Conservation (phyloP, 2,888 invertebrate genomes). For the Amblyjoppa proteus region DNA sequence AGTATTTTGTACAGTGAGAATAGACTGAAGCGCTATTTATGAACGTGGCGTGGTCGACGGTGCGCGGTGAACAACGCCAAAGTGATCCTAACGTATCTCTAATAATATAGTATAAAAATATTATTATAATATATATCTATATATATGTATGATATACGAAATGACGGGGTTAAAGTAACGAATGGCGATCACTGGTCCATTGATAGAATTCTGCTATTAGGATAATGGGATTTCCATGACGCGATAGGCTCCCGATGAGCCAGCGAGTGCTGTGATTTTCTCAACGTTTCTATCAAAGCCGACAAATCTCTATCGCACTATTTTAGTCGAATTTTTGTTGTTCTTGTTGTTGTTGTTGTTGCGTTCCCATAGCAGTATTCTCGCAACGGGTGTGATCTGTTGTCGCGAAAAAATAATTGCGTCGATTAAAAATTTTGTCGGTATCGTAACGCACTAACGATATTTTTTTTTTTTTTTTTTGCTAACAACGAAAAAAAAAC, state of each 20-base stretch:
- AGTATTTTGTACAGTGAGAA: constrained; percentile 79
- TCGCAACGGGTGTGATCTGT: constrained; percentile 55
- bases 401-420: constrained; percentile 20
- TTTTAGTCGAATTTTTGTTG: background rate
- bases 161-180: constrained; percentile 52
- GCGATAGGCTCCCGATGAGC: constrained; percentile 11
- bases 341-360: background rate
- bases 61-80: constrained; percentile 70
- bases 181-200: constrained; percentile 37
- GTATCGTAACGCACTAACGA: constrained; percentile 61
- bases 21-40: constrained; percentile 70
- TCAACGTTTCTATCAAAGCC: constrained; percentile 15
- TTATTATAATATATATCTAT: constrained; percentile 42
- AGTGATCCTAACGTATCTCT: constrained; percentile 71
- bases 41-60: constrained; percentile 65
- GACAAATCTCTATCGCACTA: constrained; percentile 21
- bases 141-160: constrained; percentile 24
- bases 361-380: constrained; percentile 62
- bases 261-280: constrained; percentile 50
- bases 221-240: constrained; percentile 39
- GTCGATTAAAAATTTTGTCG: constrained; percentile 50
- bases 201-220: constrained; percentile 45
- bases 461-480: constrained; percentile 50
- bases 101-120: constrained; percentile 53
- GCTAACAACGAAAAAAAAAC: constrained; percentile 52